Evolutionary conservation across 2,113 vertebrate genomes (phyloP).

Genomic region (Rhea pennata): DNA sequence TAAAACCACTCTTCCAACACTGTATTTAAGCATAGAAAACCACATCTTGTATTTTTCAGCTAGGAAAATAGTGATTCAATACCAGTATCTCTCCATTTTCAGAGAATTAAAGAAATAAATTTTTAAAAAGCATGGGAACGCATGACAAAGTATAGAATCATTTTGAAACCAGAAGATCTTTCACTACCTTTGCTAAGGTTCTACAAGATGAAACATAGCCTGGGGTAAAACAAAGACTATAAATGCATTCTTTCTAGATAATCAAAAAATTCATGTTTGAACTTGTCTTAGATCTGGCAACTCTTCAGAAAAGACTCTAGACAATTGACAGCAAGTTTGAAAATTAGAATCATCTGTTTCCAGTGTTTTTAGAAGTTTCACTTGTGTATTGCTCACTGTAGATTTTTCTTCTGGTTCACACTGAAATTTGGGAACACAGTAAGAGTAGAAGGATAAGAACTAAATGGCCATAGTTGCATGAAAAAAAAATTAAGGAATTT

Average conservation of each 20-base stretch:
- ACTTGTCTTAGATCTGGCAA: fast-evolving
- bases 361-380: not conserved
- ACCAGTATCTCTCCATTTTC: not conserved
- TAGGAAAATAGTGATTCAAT: not conserved
- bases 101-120: not conserved
- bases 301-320: not conserved
- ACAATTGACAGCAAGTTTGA: not conserved
- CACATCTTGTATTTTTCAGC: not conserved
- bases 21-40: not conserved
- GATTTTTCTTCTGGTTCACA: not conserved
- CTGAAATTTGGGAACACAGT: not conserved
- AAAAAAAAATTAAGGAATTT: not conserved
- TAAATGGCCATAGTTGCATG: not conserved
- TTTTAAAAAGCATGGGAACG: not conserved
- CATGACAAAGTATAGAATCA: not conserved
- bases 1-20: not conserved
- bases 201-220: not conserved
- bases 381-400: not conserved
- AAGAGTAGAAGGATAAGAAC: not conserved
- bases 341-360: not conserved
- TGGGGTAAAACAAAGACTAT: not conserved
- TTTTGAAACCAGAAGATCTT: not conserved
- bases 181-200: not conserved
- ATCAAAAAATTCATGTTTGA: not conserved
- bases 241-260: not conserved